phyloP scores from a whole-genome alignment of 2,797 vertebrate genomes.

The Bovichtus diacanthus region DNA sequence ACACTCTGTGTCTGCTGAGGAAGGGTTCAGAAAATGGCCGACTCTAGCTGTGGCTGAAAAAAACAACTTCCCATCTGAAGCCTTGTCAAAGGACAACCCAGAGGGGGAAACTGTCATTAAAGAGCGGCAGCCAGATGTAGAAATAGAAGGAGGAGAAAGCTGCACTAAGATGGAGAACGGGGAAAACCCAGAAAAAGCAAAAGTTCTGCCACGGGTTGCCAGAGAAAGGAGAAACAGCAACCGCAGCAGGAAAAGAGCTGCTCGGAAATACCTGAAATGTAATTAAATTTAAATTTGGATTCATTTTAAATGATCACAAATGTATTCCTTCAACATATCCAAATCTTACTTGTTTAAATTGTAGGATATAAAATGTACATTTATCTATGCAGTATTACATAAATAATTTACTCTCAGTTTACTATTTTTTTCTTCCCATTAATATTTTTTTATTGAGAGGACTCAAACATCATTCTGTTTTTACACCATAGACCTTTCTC shows the following conservation, averaged over 20 bases:
- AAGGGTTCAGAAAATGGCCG: accelerated
- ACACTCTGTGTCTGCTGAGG: accelerated
- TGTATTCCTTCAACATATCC: background rate
- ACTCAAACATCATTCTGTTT: background rate
- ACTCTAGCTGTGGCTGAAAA: background rate
- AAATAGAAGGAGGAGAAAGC: accelerated
- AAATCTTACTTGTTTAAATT: background rate
- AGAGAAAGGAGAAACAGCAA: accelerated
- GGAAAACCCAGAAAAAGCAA: background rate
- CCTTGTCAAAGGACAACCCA: accelerated
- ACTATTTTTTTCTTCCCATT: background rate
- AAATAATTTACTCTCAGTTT: background rate
- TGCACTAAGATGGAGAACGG: accelerated
- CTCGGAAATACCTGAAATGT: background rate
- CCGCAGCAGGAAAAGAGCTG: background rate
- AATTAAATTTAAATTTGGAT: background rate
- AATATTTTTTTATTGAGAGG: background rate
- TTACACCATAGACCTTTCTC: background rate
- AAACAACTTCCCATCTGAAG: background rate
- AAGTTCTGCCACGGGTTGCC: too few relatives aligned
- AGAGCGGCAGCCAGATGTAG: accelerated
- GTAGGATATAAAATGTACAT: background rate
- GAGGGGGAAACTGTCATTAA: background rate
- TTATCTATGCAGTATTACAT: background rate
- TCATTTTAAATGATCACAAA: background rate